Evolutionary conservation across 2,888 invertebrate genomes (phyloP).

Genomic region (Cephus spinipes): DNA sequence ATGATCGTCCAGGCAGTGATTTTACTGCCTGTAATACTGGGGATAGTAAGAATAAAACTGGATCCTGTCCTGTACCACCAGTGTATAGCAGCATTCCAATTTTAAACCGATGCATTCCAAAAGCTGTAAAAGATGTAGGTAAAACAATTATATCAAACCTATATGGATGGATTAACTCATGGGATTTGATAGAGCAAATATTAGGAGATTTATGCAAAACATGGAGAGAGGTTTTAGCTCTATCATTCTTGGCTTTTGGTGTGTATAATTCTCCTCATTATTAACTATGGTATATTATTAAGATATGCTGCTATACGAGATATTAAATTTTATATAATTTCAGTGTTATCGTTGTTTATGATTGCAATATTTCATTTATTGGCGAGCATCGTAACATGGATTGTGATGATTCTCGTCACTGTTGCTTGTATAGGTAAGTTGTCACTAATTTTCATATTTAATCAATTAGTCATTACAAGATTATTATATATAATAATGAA

Average conservation of each 20-base stretch:
- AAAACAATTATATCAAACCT: slow-evolving; percentile 76
- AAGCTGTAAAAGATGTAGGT: slow-evolving; percentile 75
- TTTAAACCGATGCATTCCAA: slow-evolving; percentile 89
- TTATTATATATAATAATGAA: slow-evolving; percentile 5
- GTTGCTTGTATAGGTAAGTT: slow-evolving; percentile 77
- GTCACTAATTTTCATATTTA: slow-evolving; percentile 4
- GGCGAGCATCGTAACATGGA: slow-evolving; percentile 87
- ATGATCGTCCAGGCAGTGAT: slow-evolving; percentile 64
- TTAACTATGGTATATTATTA: slow-evolving; percentile 12
- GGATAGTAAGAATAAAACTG: slow-evolving; percentile 58
- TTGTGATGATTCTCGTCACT: slow-evolving; percentile 85
- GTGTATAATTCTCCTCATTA: slow-evolving; percentile 59
- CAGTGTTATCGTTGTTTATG: slow-evolving; percentile 86
- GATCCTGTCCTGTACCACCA: slow-evolving; percentile 75
- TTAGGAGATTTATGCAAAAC: slow-evolving; percentile 88
- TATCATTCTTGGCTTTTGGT: slow-evolving; percentile 87
- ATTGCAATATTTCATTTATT: slow-evolving; percentile 87
- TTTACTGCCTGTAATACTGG: slow-evolving; percentile 59
- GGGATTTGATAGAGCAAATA: slow-evolving; percentile 90
- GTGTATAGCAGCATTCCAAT: slow-evolving; percentile 83
- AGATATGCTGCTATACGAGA: slow-evolving; percentile 5
- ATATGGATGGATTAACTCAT: slow-evolving; percentile 85
- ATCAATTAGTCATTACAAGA: background rate
- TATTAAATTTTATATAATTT: slow-evolving; percentile 32
- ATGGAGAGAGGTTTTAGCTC: slow-evolving; percentile 86